phyloP scores from a whole-genome alignment of 2,113 vertebrate genomes.

The Lepus timidus region DNA sequence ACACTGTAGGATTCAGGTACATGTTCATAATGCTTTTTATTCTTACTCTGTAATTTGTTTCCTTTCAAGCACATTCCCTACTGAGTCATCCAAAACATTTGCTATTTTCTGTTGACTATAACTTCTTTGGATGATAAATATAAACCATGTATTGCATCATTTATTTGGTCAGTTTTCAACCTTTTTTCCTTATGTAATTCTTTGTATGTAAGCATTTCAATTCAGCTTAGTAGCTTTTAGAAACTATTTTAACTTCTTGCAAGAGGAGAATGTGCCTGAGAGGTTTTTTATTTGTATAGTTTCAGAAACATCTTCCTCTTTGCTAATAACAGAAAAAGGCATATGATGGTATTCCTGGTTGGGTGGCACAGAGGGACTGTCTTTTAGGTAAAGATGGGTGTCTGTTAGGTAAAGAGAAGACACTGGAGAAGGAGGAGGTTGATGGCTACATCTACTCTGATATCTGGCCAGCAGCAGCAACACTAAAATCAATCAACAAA shows the following conservation, averaged over 20 bases:
- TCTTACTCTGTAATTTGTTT: neutral
- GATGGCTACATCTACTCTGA: neutral
- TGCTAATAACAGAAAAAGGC: neutral
- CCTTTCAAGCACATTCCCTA: neutral
- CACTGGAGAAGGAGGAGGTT: too few species aligned
- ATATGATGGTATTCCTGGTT: neutral
- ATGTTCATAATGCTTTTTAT: neutral
- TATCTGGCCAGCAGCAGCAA: neutral
- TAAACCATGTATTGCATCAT: neutral
- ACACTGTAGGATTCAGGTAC: neutral
- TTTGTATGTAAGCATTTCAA: neutral
- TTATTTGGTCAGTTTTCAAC: neutral
- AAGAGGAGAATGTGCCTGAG: neutral
- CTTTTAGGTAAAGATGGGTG: neutral
- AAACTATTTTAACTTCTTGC: neutral
- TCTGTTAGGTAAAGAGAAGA: neutral
- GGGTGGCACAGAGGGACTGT: accelerated
- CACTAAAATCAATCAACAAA: neutral
- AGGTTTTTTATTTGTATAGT: neutral
- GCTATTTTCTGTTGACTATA: neutral
- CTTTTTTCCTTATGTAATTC: neutral
- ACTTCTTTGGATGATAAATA: neutral
- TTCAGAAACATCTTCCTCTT: neutral
- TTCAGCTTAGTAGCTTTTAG: neutral
- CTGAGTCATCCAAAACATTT: neutral